Percentiles rank a stretch among this genome's conserved stretches.
phyloP scores from a whole-genome alignment of 2,797 vertebrate species.

The Periophthalmus magnuspinnatus region DNA sequence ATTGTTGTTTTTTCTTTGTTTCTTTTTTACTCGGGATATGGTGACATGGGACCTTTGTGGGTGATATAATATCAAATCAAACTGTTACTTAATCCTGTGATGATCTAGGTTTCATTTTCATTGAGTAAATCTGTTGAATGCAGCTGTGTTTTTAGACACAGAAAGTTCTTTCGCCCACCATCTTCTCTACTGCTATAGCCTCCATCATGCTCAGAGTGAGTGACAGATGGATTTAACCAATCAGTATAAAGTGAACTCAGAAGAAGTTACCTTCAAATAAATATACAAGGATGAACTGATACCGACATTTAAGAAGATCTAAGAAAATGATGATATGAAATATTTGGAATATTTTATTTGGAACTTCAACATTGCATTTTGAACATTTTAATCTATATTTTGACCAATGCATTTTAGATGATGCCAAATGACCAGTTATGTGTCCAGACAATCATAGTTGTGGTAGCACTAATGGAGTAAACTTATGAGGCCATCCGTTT shows the following conservation, averaged over 20 bases:
- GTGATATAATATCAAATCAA: not conserved
- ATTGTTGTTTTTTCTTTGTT: not conserved
- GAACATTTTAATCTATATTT: not conserved
- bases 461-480: slow-evolving; percentile 59
- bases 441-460: slow-evolving; percentile 54
- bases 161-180: too few species aligned
- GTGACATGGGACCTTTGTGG: not conserved
- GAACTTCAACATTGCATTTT: not conserved
- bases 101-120: too few species aligned
- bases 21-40: not conserved
- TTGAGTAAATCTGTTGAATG: too few species aligned
- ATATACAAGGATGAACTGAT: not conserved
- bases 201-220: too few species aligned
- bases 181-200: too few species aligned
- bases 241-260: too few species aligned
- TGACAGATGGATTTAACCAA: too few species aligned
- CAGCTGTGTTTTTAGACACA: too few species aligned
- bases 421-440: slow-evolving; percentile 42
- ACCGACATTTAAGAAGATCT: not conserved
- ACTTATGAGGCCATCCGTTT: slow-evolving; percentile 51
- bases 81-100: not conserved
- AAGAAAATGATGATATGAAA: not conserved
- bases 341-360: not conserved
- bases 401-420: not conserved
- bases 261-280: not conserved